Evolutionary conservation across 2,888 invertebrate genomes (phyloP).

Genomic region (Eumacrocentrus americanus): DNA sequence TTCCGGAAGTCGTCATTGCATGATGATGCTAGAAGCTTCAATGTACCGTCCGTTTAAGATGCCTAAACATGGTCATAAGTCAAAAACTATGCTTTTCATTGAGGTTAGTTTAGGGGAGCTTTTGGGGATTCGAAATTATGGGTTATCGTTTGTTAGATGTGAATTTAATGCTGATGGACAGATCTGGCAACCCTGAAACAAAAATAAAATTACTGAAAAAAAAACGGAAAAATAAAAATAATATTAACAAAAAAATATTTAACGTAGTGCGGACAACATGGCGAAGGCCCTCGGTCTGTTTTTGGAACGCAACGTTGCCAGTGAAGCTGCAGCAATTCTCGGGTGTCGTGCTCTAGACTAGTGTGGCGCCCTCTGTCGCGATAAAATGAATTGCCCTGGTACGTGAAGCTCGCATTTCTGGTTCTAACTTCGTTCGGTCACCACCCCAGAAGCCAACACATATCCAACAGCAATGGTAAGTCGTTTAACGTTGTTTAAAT

Average conservation of each 20-base stretch:
- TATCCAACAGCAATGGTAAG: slow-evolving; percentile 62
- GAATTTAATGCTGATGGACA: background rate
- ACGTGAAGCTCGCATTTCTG: slow-evolving; percentile 78
- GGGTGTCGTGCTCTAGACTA: slow-evolving; percentile 64
- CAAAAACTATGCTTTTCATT: background rate
- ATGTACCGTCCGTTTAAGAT: background rate
- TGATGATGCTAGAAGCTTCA: too few species aligned
- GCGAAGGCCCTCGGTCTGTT: slow-evolving; percentile 54
- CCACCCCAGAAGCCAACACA: slow-evolving; percentile 64
- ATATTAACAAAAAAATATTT: slow-evolving; percentile 54
- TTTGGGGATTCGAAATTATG: background rate
- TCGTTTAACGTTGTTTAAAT: too few species aligned
- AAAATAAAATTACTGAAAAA: slow-evolving; percentile 48
- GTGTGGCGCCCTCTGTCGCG: slow-evolving; percentile 75
- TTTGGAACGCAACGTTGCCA: slow-evolving; percentile 57
- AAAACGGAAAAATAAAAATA: too few species aligned
- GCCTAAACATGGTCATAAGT: background rate
- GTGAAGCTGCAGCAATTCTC: slow-evolving; percentile 62
- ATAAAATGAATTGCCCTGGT: slow-evolving; percentile 75
- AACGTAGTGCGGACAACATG: slow-evolving; percentile 44
- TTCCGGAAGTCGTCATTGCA: slow-evolving; percentile 1
- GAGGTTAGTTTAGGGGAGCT: background rate
- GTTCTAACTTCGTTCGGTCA: slow-evolving; percentile 77
- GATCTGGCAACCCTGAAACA: slow-evolving; percentile 51
- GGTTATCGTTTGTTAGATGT: background rate